Base-by-base conservation (phyloP, 2,888 invertebrate species). In the Sylvicola cinctus region DNA sequence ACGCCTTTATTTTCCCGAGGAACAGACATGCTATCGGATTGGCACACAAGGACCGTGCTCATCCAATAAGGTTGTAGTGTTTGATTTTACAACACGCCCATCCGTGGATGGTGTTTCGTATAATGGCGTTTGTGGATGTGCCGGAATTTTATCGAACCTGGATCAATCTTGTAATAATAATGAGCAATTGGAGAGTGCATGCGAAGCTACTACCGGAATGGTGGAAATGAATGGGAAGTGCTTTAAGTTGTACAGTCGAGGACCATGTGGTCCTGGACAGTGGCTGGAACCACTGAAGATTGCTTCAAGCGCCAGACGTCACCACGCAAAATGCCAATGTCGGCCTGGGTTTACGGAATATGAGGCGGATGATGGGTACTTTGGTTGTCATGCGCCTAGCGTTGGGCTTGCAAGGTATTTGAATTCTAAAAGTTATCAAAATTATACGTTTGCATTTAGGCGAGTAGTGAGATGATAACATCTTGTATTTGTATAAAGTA, bases 31-130 rank as follows among this genome's bases (percentile, higher is more conserved):
- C 53, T 80, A 79, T 58, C 66, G 74, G 36, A 75, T 83, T 8
- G 84, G 84, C 1, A 65, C 74, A 0, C 66, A 66, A 17, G 84
- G 80, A 16, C 83, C 84, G 0, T 85, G 85, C 44, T 62, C 67
- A 0, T 52, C 58, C 5, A 73, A 77, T 2, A 72, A 77, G 48
- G 68, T 83, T 7, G 74, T 85, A 3, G 70, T 81, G 1, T 85
- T 80, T 50, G 84, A 85, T 57, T 76, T 80, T 46, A 74, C 72
- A 14, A 72, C 76, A 0, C 58, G 79, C 2, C 79, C 80, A 1
- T 78, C 80, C 0, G 48, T 81, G 2, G 81, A 83, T 46, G 84
- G 83, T 0, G 66, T 83, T 30, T 78, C 80, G 31, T 81, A 80
- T 51, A 78, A 80, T 44, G 85, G 84, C 1, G 68, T 78, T 32